Evolutionary conservation across 2,888 invertebrate species (phyloP), one percentile per base, ranked within the genome.

Genomic region (Heliconius ismenius): DNA sequence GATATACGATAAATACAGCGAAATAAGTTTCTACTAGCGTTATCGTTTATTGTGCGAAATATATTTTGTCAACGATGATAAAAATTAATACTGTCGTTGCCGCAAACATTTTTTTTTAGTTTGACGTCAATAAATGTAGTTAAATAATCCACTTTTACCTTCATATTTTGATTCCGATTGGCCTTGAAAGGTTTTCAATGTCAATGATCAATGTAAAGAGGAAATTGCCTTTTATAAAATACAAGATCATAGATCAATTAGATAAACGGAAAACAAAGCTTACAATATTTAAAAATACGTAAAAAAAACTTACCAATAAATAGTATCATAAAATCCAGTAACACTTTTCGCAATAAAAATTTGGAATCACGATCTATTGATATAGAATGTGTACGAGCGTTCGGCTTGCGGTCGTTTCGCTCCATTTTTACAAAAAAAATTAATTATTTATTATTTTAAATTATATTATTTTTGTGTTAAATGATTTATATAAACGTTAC

Each of bases 261-360:
- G 6, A 62, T 32, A 24, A 28, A 11, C 11, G 43, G 32, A 18
- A 39, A 36, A 36, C 69, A 63, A 63, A 39, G 36, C 21, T 62
- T 64, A 58, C 3, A 32, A 62, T 58, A 67, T 74, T 24, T 36
- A 49, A 65, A 32, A 62, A 68, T 39, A 78, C 67, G 74, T 70
- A 67, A 28, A 39, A 75, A 74, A 74, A 80, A 81, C 96, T 96
- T 91, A 97, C 97, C 96, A 87, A 96, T 94, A 85, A 96, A 94
- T 79, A 97, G 86, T 84, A 97, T 95, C 78, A 95, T 84, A 84
- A 96, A 93, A 93, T 97, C 97, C 87, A 96, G 90, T 81, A 95
- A 86, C 83, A 97, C 94, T 92, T 96, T 96, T 85, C 95, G 94
- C 84, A 96, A 87, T 84, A 96, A 91, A 83, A 92, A 90, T 87